These are phyloP conservation scores for Amiota minor DNA, from an alignment of 2,888 invertebrate genomes.

Conservation along the genomic window DNA sequence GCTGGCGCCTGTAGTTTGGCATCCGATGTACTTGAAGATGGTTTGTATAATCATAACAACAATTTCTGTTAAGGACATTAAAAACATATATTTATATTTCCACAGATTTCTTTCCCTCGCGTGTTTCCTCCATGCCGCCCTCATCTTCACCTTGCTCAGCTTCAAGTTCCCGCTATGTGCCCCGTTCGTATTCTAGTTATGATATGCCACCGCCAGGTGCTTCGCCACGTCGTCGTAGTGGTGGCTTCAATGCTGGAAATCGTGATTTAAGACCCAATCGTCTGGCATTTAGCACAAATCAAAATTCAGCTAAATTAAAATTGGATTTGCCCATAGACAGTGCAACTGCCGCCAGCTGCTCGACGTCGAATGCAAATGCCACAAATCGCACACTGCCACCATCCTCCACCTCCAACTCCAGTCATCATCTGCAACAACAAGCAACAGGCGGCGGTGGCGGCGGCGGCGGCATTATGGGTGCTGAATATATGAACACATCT, in stretches of 20 bases:
- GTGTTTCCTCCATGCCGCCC: not conserved
- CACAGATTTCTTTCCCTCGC: constrained; percentile 16
- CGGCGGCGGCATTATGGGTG: constrained; percentile 25
- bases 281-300: constrained; percentile 54
- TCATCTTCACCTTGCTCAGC: constrained; percentile 31
- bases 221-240: constrained; percentile 49
- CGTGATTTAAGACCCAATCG: constrained; percentile 59
- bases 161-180: constrained; percentile 61
- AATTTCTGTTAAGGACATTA: not conserved
- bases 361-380: not conserved
- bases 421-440: not conserved
- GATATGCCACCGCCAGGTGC: constrained; percentile 66
- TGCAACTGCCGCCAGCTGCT: constrained; percentile 37
- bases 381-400: constrained; percentile 32
- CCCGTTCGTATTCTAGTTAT: constrained; percentile 73
- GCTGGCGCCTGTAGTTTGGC: not conserved
- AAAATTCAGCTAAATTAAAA: constrained; percentile 60
- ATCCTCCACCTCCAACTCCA: too few species aligned
- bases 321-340: constrained; percentile 63
- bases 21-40: not conserved
- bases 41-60: not conserved
- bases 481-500: constrained; percentile 49
- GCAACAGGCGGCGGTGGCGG: constrained; percentile 39
- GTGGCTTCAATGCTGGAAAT: constrained; percentile 40
- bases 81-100: not conserved